Conservation (phyloP, 2,888 invertebrate genomes). For the Oscheius sp. region DNA sequence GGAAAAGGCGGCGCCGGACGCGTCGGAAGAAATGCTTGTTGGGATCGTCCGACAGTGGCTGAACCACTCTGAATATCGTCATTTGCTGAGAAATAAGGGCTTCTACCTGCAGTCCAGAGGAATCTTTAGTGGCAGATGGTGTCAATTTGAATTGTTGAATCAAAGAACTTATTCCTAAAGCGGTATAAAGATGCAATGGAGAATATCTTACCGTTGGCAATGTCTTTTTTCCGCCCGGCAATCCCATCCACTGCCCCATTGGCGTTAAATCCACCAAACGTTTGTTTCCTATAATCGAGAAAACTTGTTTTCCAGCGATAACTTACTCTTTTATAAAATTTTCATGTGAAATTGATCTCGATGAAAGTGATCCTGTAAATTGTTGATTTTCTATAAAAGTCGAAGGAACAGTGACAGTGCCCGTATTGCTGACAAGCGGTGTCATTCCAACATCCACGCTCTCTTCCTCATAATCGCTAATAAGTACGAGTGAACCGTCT, state of each 20-base stretch:
- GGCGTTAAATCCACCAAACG: neutral
- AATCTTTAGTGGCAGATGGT: conserved; percentile 1
- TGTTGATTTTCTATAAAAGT: conserved; percentile 22
- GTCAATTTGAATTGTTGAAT: conserved; percentile 28
- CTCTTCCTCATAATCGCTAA: conserved; percentile 54
- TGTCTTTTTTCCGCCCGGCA: conserved; percentile 17
- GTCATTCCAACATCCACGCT: neutral
- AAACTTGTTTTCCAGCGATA: neutral
- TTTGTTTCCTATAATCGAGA: neutral
- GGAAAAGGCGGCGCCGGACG: neutral
- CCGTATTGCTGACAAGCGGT: conserved; percentile 21
- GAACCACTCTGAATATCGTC: conserved; percentile 1
- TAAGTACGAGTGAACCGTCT: conserved; percentile 50
- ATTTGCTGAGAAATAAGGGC: no score
- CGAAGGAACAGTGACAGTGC: conserved; percentile 18
- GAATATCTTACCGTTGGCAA: neutral
- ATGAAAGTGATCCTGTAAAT: neutral
- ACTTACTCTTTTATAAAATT: neutral
- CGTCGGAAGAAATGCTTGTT: neutral
- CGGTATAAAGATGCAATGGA: neutral
- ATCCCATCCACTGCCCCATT: conserved; percentile 24
- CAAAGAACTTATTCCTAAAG: conserved; percentile 13
- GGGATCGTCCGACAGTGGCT: neutral
- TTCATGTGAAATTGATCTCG: conserved; percentile 8
- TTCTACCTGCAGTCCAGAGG: no score